Conservation (phyloP, 2,797 vertebrate genomes). For the Varecia variegata region DNA sequence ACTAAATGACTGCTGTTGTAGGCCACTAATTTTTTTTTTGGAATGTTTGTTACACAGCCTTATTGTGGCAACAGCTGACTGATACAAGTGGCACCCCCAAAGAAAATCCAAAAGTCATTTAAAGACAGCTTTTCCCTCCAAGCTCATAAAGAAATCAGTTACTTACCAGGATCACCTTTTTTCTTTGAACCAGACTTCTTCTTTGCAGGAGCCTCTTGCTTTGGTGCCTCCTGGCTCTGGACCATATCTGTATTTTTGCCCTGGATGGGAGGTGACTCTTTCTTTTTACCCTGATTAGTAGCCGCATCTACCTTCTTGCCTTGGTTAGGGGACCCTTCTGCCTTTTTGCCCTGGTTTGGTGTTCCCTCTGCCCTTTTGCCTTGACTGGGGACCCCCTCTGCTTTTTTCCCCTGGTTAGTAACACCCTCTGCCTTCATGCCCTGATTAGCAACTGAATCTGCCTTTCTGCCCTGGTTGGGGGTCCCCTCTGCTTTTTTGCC, state of each 20-base stretch:
- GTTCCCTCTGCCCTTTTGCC: conserved; percentile 79
- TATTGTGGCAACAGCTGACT: not conserved
- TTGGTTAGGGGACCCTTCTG: conserved; percentile 59
- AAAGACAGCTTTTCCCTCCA: not conserved
- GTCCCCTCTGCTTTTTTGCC: conserved; percentile 13
- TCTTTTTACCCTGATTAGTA: conserved; percentile 78
- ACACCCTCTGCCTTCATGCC: conserved; percentile 75
- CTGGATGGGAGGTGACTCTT: conserved; percentile 64
- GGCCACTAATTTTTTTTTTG: not conserved
- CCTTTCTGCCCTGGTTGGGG: conserved; percentile 75
- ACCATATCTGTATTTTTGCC: conserved; percentile 78
- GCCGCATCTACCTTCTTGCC: conserved; percentile 78
- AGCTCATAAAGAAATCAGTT: conserved; percentile 32
- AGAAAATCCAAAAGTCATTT: not conserved
- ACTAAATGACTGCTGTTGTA: not conserved
- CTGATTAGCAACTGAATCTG: conserved; percentile 55
- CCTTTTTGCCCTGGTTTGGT: conserved; percentile 76
- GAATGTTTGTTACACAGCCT: not conserved
- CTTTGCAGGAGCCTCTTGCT: conserved; percentile 85
- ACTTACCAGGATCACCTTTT: conserved; percentile 91
- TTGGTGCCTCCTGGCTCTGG: conserved; percentile 86
- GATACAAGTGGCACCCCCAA: not conserved
- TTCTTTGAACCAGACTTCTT: conserved; percentile 93
- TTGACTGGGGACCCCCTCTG: conserved; percentile 44
- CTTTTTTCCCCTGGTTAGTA: conserved; percentile 77